A percentile compares a stretch with the other conserved stretches of the same genome.
These are phyloP conservation scores for Chorisops tibialis DNA, from an alignment of 2,888 invertebrate genomes.

Conservation along the genomic window DNA sequence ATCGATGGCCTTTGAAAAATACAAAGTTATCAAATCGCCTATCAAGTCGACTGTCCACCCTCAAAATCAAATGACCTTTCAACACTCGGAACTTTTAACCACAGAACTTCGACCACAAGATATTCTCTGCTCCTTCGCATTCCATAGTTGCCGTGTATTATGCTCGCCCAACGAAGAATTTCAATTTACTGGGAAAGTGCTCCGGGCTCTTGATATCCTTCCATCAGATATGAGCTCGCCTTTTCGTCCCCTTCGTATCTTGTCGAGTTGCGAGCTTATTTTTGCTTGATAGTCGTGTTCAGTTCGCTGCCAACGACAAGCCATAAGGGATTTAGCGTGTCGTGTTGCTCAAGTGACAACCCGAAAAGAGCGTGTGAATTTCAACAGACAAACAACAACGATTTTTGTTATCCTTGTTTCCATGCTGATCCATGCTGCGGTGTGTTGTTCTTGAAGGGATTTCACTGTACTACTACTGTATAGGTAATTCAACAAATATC, in stretches of 20 bases:
- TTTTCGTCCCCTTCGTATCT: not conserved
- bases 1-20: not conserved
- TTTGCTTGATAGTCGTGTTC: conserved; percentile 19
- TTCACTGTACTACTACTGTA: not conserved
- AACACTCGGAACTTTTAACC: too few species aligned
- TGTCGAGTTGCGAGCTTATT: not conserved
- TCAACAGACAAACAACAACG: conserved; percentile 27
- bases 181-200: conserved; percentile 8
- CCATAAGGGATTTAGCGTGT: conserved; percentile 11
- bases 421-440: not conserved
- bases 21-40: not conserved
- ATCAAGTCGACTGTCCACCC: conserved; percentile 8
- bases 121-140: too few species aligned
- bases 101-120: too few species aligned
- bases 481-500: not conserved
- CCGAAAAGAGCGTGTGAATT: conserved; percentile 31
- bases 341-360: conserved; percentile 16
- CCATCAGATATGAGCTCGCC: not conserved
- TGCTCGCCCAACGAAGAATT: too few species aligned
- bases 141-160: too few species aligned
- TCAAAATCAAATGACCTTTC: conserved; percentile 13
- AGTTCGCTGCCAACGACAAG: conserved; percentile 16
- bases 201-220: not conserved
- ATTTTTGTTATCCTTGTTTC: conserved; percentile 13
- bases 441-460: not conserved